Evolutionary conservation across 2,113 vertebrate species (phyloP).

Genomic region (Poecilia latipinna): DNA sequence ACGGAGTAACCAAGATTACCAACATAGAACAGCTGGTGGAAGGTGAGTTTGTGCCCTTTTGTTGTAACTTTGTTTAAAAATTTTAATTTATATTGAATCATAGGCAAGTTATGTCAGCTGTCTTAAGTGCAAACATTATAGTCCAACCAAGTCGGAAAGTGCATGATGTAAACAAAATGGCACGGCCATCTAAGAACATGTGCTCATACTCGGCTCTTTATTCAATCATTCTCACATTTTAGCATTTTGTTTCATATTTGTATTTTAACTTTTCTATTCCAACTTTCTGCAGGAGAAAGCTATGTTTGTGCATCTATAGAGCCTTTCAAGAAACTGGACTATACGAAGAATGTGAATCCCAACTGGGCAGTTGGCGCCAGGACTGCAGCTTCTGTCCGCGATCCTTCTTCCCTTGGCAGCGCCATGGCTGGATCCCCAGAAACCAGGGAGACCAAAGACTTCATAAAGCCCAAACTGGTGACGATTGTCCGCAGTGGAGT

Average conservation of each 20-base stretch:
- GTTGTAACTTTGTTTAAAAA: neutral
- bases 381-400: conserved; percentile 80
- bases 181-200: neutral
- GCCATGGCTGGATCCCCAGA: conserved; percentile 84
- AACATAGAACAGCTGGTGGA: conserved; percentile 93
- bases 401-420: conserved; percentile 86
- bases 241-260: too few species aligned
- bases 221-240: neutral
- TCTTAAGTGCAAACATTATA: neutral
- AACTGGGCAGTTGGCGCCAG: conserved; percentile 95
- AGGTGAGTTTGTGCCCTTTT: conserved; percentile 81
- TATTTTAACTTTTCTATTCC: neutral
- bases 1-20: conserved; percentile 88
- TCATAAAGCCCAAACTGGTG: conserved; percentile 96
- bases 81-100: neutral
- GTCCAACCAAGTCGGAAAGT: neutral
- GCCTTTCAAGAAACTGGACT: conserved; percentile 94
- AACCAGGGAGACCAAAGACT: conserved; percentile 90
- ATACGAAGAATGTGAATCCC: conserved; percentile 98
- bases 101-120: too few species aligned
- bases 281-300: conserved; percentile 86
- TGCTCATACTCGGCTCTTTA: neutral
- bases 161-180: neutral
- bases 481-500: conserved; percentile 97
- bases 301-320: conserved; percentile 98